Base-by-base conservation (phyloP, 1,140 invertebrate species). In the Drosophila virilis region DNA sequence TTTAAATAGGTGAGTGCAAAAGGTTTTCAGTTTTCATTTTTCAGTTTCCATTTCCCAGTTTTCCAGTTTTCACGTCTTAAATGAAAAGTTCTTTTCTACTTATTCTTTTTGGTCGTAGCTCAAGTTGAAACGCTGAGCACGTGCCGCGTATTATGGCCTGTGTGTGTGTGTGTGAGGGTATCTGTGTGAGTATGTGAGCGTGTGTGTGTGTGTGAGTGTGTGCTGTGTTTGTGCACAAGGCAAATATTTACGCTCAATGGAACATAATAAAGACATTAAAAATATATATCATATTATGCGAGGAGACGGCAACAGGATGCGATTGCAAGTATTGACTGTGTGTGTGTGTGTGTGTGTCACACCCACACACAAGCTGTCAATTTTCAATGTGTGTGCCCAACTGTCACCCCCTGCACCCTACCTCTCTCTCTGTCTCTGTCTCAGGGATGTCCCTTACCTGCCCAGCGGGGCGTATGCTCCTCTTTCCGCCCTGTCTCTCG, bases 221-320 rank as follows among this genome's bases (percentile, higher is more conserved):
- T 42, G 58, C 51, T 59, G 62, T 59, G 62, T 58, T 48, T 82
- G 65, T 67, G 65, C 51, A 46, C 58, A 62, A 77, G 74, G 84
- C 43, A 88, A 88, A 88, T 89, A 89, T 88, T 88, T 88, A 88
- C 84, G 89, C 84, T 88, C 80, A 83, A 88, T 88, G 84, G 74
- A 89, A 88, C 84, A 88, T 88, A 88, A 88, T 88, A 88, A 88
- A 88, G 84, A 84, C 84, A 88, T 88, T 89, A 88, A 86, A 86
- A 81, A 89, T 89, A 88, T 82, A 82, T 88, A 89, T 89, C 82
- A 74, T 83, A 78, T 77, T 89, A 60, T 83, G 50, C 69, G 82
- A 66, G 51, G 48, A 52, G 55, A 52, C 45, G 70, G 51, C 57
- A 13, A 6, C 46, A 58, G 46, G 54, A 51, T 58, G 68, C 51